Conservation (phyloP, 2,113 vertebrate species). For the Cariama cristata region DNA sequence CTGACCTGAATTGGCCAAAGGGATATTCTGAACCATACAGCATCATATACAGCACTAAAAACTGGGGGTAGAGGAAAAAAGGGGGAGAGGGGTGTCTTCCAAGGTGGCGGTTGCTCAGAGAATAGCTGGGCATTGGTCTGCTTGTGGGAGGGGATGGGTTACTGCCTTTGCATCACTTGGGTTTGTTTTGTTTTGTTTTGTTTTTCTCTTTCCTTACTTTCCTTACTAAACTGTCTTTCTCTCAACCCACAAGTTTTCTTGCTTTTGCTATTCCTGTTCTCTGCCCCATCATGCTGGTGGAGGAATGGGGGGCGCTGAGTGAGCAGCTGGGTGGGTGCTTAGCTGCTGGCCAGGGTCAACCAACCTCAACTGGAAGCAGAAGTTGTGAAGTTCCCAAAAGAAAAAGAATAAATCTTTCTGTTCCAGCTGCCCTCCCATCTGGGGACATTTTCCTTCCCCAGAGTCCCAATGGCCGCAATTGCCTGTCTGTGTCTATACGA, state of each 20-base stretch:
- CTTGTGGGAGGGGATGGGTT: neutral
- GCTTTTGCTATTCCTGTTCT: neutral
- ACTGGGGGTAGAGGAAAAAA: neutral
- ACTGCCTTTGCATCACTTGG: neutral
- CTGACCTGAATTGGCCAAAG: neutral
- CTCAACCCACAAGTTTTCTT: neutral
- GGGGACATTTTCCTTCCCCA: neutral
- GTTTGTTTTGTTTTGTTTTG: neutral
- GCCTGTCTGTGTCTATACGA: neutral
- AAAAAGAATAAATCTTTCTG: neutral
- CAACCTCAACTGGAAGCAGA: neutral
- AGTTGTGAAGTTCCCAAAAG: neutral
- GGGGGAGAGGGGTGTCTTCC: neutral
- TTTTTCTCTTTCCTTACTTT: neutral
- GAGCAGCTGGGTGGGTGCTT: neutral
- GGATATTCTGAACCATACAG: neutral
- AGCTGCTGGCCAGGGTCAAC: neutral
- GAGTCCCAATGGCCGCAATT: neutral
- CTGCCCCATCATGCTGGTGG: neutral
- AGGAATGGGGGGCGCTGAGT: neutral
- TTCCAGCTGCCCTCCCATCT: neutral
- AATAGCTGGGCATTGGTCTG: neutral
- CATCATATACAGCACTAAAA: neutral
- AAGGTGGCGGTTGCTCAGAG: neutral
- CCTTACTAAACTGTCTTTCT: neutral